phyloP scores from a whole-genome alignment of 2,888 invertebrate species.

The Esperia sulphurella region DNA sequence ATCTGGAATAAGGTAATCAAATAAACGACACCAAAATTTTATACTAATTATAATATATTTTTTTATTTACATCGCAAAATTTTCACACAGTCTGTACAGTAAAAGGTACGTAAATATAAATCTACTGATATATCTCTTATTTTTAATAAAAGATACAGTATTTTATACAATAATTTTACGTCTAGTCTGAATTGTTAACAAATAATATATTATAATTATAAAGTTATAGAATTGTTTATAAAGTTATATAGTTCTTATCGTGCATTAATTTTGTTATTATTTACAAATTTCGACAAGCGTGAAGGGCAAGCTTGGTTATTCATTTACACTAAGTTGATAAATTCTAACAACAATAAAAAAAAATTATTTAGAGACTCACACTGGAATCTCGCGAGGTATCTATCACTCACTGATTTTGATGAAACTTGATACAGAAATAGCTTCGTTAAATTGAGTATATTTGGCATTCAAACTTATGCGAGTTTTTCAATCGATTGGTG shows the following conservation, averaged over 20 bases:
- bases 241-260: constrained; percentile 43
- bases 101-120: constrained; percentile 40
- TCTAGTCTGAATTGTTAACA: constrained; percentile 49
- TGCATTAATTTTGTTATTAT: constrained; percentile 59
- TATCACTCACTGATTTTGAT: no score
- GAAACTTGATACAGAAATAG: no score
- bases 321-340: constrained; percentile 14
- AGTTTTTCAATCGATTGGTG: no score
- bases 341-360: constrained; percentile 14
- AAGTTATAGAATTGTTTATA: constrained; percentile 43
- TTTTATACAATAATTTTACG: constrained; percentile 48
- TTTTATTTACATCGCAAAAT: constrained; percentile 67
- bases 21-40: constrained; percentile 27
- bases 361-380: constrained; percentile 14
- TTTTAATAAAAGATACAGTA: constrained; percentile 62
- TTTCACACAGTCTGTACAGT: constrained; percentile 65
- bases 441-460: no score
- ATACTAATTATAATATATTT: constrained; percentile 70
- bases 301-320: constrained; percentile 64
- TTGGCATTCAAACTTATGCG: no score
- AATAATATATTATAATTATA: constrained; percentile 42
- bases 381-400: no score
- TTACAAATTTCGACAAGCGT: constrained; percentile 67
- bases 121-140: constrained; percentile 61
- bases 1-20: constrained; percentile 2